Base-by-base conservation (phyloP, 2,113 vertebrate species). In the Athene noctua region DNA sequence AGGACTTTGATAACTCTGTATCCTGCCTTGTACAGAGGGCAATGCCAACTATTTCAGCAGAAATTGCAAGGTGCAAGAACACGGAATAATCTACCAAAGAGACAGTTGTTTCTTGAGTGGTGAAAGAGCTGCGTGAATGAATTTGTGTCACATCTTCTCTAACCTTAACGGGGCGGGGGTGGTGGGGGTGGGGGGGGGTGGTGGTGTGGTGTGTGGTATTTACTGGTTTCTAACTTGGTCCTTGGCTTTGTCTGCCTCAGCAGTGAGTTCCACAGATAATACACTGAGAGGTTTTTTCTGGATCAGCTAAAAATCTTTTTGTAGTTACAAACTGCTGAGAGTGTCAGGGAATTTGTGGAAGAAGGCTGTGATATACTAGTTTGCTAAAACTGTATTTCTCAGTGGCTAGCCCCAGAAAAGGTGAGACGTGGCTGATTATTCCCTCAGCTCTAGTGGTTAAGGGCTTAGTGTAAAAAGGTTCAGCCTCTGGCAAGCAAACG, bases 1-100 rank as follows among this genome's bases (percentile, higher is more conserved):
- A 81, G 83, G 91, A 54, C 63, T 96, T 90, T 92, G 79, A 81
- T 87, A 95, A 68, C 73, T 96, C 58, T 81, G 70, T 68, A 77
- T 79, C 70, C 84, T 88, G 78, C 59, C 91, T 97, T 62, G 74
- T 91, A 77, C 81, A 90, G 67, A 91, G 78, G 84, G 70, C 89
- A 94, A 51, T 25, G 14, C 32, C 0, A 1, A 79, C 46, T 77
- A 29, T 72, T 96, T 96, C 95, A 95, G 78, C 51, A 87, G 89
- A 95, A 97, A 92, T 84, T 90, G 59, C 86, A 78, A 90, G 77
- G 72, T 80, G 72, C 34, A 73, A 59, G 67, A 95, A 72, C 47
- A 77, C 59, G 58, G 78, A 91, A 95, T 86, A 80, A 91, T 85
- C 92, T 88, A 77, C 78, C 70, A 66, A 89, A 70, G 30, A 92